Base-by-base conservation (phyloP, 2,888 invertebrate genomes). In the Dryobota labecula region DNA sequence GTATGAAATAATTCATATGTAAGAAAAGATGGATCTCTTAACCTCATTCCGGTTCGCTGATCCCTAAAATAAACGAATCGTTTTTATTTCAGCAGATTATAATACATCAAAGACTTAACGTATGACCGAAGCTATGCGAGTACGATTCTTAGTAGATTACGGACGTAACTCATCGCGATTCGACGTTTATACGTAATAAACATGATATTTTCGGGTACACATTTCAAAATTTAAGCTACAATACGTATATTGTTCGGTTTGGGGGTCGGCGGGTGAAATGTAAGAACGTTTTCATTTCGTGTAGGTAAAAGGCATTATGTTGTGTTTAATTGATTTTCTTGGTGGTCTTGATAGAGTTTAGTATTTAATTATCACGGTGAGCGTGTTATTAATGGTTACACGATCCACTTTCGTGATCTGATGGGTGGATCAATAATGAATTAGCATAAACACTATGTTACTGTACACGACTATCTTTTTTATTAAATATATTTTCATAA, bases 31-130 rank as follows among this genome's bases (percentile, higher is more conserved):
- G 56, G 67, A 47, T 72, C 63, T 72, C 65, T 77, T 74, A 78
- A 78, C 83, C 81, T 76, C 74, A 80, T 85, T 80, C 71, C 61
- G 54, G 56, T 27, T 82, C 77, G 82, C 71, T 79, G 91, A 90
- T 87, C 92, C 89, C 93, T 83, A 91, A 91, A 86, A 87, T 78
- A 73, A 49, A 84, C 75, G 80, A 75, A 83, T 86, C 84, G 88
- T 89, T 92, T 93, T 92, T 92, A 93, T 93, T 92, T 90, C 87
- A 89, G 88, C 88, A 92, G 92, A 93, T 92, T 92, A 94, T 91
- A 91, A 93, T 93, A 93, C 90, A 91, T 94, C 94, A 94, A 89
- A 90, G 89, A 88, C 88, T 92, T 92, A 91, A 92, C 93, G 88
- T 93, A 93, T 89, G 91, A 85, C 85, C 87, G 85, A 82, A 85